Evolutionary conservation across 2,888 invertebrate genomes (phyloP), one percentile per base, ranked within the genome.

Genomic region (Chorisops tibialis): DNA sequence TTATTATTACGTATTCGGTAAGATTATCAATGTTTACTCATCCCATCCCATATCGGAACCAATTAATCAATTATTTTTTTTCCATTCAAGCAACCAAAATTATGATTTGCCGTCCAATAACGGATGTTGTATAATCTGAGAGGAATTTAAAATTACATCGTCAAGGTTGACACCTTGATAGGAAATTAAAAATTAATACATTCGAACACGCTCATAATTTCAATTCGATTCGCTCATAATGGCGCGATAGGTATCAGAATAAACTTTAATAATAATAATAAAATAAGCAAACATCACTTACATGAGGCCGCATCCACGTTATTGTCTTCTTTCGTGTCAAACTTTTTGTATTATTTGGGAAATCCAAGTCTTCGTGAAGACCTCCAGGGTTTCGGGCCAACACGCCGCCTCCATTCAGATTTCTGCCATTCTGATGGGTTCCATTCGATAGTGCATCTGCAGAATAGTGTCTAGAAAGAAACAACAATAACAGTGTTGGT

Each of bases 261-360:
- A n/a, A n/a, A n/a, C n/a, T n/a, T n/a, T n/a, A n/a, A 30, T 7
- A 30, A 30, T 9, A 30, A 30, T 5, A 30, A 30, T 5, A 30
- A 30, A 7, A 30, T 1, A 30, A 30, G 3, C n/a, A 30, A 2
- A 3, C 21, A 14, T 22, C 9, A 63, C 67, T 67, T 67, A 69
- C 69, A 58, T 69, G 69, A 12, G 69, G 69, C 51, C 69, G 39
- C 67, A 68, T 68, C 69, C 69, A 69, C 37, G 64, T 63, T n/a
- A 68, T 61, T 45, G 64, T n/a, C 50, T 68, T 68, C 35, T 65
- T 64, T 4, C 67, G 61, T 48, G 67, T 54, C 51, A 69, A 50
- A 41, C 68, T 68, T 45, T 66, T 66, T 45, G 63, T 52, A 39
- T 64, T 62, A 52, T 66, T 63, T 50, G 67, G 68, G 64, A 69